Evolutionary conservation across 2,888 invertebrate species (phyloP), one percentile per base, ranked within the genome.

Genomic region (Dicyrtoma fusca): DNA sequence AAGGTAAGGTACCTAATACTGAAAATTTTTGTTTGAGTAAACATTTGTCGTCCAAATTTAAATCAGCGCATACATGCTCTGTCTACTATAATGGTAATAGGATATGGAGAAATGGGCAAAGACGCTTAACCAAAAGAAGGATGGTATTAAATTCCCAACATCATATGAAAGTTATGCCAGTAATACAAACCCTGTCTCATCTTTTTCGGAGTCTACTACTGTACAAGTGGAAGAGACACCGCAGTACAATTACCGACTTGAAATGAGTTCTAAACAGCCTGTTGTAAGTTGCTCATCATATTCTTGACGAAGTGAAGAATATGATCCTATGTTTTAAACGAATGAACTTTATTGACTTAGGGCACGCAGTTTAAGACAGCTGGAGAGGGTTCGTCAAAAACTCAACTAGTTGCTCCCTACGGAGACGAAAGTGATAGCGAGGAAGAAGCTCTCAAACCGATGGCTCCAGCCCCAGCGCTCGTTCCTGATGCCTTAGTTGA

Each of bases 31-130:
- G n/a, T n/a, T n/a, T n/a, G n/a, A n/a, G n/a, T n/a, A n/a, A n/a
- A n/a, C n/a, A n/a, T n/a, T n/a, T n/a, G n/a, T n/a, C n/a, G n/a
- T n/a, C n/a, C n/a, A n/a, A n/a, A n/a, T n/a, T n/a, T n/a, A n/a
- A n/a, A n/a, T n/a, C n/a, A n/a, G n/a, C n/a, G n/a, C n/a, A n/a
- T n/a, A n/a, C n/a, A n/a, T n/a, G n/a, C n/a, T n/a, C n/a, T n/a
- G n/a, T n/a, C n/a, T 34, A 25, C 8, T 25, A 23, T 19, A 68
- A 4, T 59, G 53, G 44, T 44, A n/a, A 47, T 26, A 87, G 84
- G 92, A 93, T 81, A 93, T 93, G 93, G 91, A 91, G 82, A 88
- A 91, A 73, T 99, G 99, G 99, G 99, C 98, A 0, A 94, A 97
- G 81, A 94, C 94, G 13, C 85, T 97, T 77, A 98, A 98, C 83